Evolutionary conservation across 2,888 invertebrate genomes (phyloP).

Genomic region (Molorchus minor): DNA sequence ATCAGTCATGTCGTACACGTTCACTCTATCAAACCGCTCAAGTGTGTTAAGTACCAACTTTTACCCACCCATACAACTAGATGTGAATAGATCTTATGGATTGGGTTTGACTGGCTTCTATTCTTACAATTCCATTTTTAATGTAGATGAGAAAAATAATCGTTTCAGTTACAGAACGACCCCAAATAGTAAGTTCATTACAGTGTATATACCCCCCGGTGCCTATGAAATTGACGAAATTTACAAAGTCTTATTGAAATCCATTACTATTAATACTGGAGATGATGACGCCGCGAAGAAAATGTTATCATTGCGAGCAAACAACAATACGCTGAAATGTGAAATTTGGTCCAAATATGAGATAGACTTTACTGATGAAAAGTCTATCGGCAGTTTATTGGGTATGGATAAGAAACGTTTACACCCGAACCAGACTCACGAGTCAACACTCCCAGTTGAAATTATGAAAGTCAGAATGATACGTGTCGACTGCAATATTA

Average conservation of each 20-base stretch:
- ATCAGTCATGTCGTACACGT: background rate
- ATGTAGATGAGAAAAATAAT: constrained; percentile 9
- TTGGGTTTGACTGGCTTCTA: constrained; percentile 7
- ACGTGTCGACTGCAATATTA: constrained; percentile 18
- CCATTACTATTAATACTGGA: background rate
- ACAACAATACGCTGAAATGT: constrained; percentile 22
- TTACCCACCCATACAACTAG: no score
- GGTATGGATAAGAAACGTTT: no score
- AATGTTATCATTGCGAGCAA: background rate
- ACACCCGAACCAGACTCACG: background rate
- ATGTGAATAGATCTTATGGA: constrained; percentile 6
- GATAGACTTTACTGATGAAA: constrained; percentile 6
- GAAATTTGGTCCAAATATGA: no score
- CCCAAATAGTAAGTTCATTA: background rate
- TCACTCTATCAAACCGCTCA: constrained; percentile 4
- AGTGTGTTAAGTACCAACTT: background rate
- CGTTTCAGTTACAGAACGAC: constrained; percentile 1
- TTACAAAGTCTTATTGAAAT: constrained; percentile 4
- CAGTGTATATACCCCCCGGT: constrained; percentile 1
- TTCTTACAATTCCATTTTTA: no score
- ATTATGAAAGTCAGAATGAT: constrained; percentile 26
- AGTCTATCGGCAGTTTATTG: background rate
- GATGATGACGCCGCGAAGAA: background rate
- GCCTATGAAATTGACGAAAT: constrained; percentile 11
- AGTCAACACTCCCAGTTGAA: constrained; percentile 9